Conservation (phyloP, 23 tunicate genomes). For the Ascidia mentula region DNA sequence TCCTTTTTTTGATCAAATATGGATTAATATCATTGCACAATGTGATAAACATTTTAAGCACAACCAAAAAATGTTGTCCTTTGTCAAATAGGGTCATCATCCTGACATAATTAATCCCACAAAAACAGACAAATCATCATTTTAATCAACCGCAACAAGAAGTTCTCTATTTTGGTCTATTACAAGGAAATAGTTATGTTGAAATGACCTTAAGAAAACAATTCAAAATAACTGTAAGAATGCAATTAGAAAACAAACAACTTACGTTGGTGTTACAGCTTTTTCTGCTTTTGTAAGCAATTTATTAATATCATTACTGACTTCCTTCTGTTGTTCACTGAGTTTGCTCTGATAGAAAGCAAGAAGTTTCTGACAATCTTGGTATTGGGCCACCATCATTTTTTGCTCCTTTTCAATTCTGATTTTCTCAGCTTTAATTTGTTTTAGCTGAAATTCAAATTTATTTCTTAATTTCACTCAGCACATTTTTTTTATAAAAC, state of each 20-base stretch:
- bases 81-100: too few relatives aligned
- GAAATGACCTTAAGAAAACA: too few relatives aligned
- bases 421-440: conserved; percentile 36
- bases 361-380: conserved; percentile 45
- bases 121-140: too few relatives aligned
- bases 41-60: too few relatives aligned
- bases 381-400: conserved; percentile 27
- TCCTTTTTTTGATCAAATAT: too few relatives aligned
- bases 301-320: conserved; percentile 40
- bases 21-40: too few relatives aligned
- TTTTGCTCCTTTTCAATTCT: conserved; percentile 50
- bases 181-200: too few relatives aligned
- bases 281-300: conserved; percentile 22
- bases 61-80: too few relatives aligned
- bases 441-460: conserved; percentile 18
- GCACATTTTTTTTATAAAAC: not conserved
- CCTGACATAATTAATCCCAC: too few relatives aligned
- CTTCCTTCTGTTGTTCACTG: conserved; percentile 59
- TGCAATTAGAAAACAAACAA: too few relatives aligned
- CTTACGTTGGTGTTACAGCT: not conserved
- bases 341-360: conserved; percentile 48
- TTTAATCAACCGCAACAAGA: too few relatives aligned
- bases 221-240: not conserved
- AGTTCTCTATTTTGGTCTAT: too few relatives aligned
- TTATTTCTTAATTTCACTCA: not conserved